phyloP scores from a whole-genome alignment of 2,113 vertebrate genomes.

The Cricetomys ansorgei region DNA sequence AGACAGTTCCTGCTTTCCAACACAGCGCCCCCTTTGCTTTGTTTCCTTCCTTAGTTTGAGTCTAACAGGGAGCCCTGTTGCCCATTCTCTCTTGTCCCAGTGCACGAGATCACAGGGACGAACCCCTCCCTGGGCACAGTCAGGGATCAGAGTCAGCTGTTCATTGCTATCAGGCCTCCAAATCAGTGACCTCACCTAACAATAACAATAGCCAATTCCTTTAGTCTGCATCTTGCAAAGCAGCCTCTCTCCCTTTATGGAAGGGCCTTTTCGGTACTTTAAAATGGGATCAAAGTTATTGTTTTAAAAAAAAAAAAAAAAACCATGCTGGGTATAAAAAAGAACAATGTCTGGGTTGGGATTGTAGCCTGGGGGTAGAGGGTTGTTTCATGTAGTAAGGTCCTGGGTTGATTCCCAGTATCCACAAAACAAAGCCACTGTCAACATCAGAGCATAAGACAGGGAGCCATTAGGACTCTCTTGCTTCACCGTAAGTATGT shows the following conservation, averaged over 20 bases:
- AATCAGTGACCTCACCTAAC: background rate
- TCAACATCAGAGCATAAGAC: background rate
- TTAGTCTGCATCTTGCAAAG: background rate
- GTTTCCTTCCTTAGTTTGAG: background rate
- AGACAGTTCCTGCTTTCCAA: background rate
- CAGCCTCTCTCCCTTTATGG: background rate
- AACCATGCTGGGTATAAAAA: background rate
- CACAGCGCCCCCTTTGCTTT: rapidly evolving
- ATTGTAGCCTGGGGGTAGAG: background rate
- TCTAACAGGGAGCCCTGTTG: background rate
- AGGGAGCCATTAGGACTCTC: background rate
- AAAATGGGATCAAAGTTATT: background rate
- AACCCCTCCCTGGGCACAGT: no score
- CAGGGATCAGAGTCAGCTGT: background rate
- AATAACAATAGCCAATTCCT: background rate
- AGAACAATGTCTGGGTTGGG: background rate
- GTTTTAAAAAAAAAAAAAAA: background rate
- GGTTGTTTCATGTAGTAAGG: background rate
- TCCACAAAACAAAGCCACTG: background rate
- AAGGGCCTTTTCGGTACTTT: background rate
- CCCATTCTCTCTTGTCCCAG: rapidly evolving
- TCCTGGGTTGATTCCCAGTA: background rate
- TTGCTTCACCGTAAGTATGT: background rate
- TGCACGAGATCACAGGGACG: rapidly evolving
- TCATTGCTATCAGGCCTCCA: background rate